Evolutionary conservation across 2,797 vertebrate species (phyloP).

Genomic region (Aphelocoma californica): DNA sequence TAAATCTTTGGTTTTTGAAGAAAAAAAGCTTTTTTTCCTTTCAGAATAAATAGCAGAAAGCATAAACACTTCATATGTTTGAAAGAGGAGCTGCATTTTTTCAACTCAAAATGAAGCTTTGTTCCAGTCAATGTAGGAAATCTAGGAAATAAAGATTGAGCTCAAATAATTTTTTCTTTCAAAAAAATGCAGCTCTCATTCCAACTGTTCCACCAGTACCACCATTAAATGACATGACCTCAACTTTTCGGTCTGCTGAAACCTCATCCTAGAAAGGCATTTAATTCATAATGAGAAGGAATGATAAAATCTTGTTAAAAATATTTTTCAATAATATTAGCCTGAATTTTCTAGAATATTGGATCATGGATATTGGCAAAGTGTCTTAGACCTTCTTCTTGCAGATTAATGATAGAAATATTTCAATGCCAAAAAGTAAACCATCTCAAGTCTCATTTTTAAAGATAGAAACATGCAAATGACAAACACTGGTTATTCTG

Average conservation of each 20-base stretch:
- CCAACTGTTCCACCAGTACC: neutral
- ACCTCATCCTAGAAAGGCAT: neutral
- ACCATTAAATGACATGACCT: neutral
- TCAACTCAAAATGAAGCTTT: neutral
- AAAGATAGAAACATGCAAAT: neutral
- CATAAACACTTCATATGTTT: neutral
- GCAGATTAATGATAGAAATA: neutral
- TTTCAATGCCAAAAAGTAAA: neutral
- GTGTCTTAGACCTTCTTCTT: neutral
- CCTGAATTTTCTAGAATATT: neutral
- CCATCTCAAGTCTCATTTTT: neutral
- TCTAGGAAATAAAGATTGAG: neutral
- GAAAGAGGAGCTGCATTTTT: neutral
- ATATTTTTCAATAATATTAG: neutral
- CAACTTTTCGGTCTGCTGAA: neutral
- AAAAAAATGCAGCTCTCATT: neutral
- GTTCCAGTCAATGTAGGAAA: neutral
- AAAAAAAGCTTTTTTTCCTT: neutral
- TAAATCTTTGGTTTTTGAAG: neutral
- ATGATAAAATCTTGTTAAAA: neutral
- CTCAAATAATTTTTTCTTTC: neutral
- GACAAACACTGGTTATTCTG: neutral
- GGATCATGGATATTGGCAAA: fast-evolving
- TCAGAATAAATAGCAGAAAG: neutral
- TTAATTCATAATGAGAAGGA: neutral